phyloP scores from a whole-genome alignment of 37 sponge, comb jelly and placozoan genomes.

The Chondrosia reniformis region DNA sequence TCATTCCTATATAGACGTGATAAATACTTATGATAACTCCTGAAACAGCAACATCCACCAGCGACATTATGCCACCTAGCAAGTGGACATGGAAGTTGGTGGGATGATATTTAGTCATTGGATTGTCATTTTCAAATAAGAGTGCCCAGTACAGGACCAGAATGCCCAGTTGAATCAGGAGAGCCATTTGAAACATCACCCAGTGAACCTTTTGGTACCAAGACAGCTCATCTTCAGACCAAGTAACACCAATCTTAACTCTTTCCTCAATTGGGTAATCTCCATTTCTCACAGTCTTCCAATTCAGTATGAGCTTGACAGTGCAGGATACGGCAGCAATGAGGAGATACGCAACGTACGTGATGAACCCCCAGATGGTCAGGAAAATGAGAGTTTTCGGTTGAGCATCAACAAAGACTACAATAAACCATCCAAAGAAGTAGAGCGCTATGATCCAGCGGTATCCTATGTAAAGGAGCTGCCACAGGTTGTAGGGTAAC shows the following conservation, averaged over 20 bases:
- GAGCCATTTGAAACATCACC: constrained; percentile 33
- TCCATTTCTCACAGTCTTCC: background rate
- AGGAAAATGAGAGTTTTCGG: constrained; percentile 54
- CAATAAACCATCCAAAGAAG: constrained; percentile 48
- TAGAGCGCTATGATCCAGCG: constrained; percentile 49
- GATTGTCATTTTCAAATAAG: constrained; percentile 5
- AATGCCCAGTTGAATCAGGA: constrained; percentile 11
- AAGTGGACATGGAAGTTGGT: constrained; percentile 43
- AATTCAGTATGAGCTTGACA: constrained; percentile 1
- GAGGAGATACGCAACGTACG: constrained; percentile 34
- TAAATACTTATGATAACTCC: constrained; percentile 34
- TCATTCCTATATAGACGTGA: constrained; percentile 35
- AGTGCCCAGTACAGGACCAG: constrained; percentile 54
- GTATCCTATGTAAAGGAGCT: constrained; percentile 39
- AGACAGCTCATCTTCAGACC: constrained; percentile 1
- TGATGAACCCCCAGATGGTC: constrained; percentile 61
- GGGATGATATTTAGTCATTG: background rate
- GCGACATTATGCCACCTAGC: constrained; percentile 33
- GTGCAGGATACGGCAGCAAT: constrained; percentile 38
- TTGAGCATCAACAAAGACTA: background rate
- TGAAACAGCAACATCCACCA: constrained; percentile 46
- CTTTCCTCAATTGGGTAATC: background rate
- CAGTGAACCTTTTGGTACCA: constrained; percentile 76
- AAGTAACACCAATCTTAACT: background rate
- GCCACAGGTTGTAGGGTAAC: constrained; percentile 58